Percentiles rank a stretch among this genome's conserved stretches.
phyloP scores from a whole-genome alignment of 2,113 vertebrate genomes.

The Acanthochromis polyacanthus region DNA sequence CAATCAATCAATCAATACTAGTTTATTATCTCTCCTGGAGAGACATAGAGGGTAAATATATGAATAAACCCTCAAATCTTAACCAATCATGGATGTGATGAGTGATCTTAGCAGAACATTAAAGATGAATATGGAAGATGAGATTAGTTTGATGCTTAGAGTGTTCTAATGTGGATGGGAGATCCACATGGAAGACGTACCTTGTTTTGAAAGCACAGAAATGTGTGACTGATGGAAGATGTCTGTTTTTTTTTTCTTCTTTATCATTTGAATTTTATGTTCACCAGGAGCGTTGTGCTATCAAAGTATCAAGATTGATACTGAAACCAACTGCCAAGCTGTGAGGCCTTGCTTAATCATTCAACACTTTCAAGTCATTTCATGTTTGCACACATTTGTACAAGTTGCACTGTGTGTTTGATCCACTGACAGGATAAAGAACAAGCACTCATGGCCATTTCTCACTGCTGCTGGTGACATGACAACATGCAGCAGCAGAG shows the following conservation, averaged over 20 bases:
- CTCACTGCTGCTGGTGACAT: slow-evolving; percentile 45
- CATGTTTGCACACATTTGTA: slow-evolving; percentile 57
- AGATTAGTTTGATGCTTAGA: slow-evolving; percentile 28
- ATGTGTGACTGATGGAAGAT: background rate
- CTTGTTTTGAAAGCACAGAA: slow-evolving; percentile 36
- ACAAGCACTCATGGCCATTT: slow-evolving; percentile 60
- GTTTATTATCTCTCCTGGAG: slow-evolving; percentile 69
- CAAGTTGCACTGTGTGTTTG: slow-evolving; percentile 53
- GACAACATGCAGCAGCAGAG: slow-evolving; percentile 2
- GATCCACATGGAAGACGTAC: slow-evolving; percentile 17
- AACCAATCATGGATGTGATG: slow-evolving; percentile 55
- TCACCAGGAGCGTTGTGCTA: slow-evolving; percentile 36
- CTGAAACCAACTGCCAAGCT: slow-evolving; percentile 35
- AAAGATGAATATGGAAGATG: slow-evolving; percentile 46
- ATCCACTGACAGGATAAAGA: slow-evolving; percentile 69
- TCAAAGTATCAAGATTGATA: slow-evolving; percentile 50
- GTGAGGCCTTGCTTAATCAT: slow-evolving; percentile 74
- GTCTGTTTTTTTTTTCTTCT: slow-evolving; percentile 32
- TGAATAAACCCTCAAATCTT: slow-evolving; percentile 72
- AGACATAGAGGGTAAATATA: slow-evolving; percentile 63
- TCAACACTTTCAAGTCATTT: slow-evolving; percentile 69
- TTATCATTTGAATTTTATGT: slow-evolving; percentile 72
- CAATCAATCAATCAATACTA: slow-evolving; percentile 81
- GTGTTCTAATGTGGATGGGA: slow-evolving; percentile 24
- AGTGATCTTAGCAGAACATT: slow-evolving; percentile 52